phyloP scores from a whole-genome alignment of 2,113 vertebrate genomes.

The Tachuris rubrigastra region DNA sequence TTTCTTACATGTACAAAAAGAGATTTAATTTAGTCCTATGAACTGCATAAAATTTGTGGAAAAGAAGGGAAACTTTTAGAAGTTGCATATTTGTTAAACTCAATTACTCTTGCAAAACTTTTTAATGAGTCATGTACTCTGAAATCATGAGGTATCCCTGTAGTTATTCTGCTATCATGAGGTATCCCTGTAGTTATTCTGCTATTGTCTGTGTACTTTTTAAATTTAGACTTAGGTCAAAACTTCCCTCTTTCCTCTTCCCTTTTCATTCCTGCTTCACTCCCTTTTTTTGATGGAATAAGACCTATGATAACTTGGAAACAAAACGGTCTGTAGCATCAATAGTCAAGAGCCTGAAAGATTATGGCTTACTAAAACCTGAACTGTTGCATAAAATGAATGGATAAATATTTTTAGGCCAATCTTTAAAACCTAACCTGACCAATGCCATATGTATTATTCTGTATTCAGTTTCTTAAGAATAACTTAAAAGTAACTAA shows the following conservation, averaged over 20 bases:
- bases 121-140: neutral
- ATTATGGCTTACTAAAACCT: neutral
- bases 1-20: neutral
- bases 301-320: neutral
- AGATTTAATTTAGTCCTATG: neutral
- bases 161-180: neutral
- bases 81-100: neutral
- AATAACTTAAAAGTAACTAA: neutral
- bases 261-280: fast-evolving
- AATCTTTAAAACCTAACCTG: neutral
- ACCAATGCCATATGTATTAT: neutral
- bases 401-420: neutral
- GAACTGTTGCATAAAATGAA: neutral
- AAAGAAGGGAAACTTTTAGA: neutral
- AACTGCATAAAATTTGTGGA: neutral
- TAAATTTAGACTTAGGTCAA: neutral
- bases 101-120: neutral
- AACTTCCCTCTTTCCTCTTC: neutral
- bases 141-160: neutral
- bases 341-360: neutral
- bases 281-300: neutral
- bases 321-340: neutral
- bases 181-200: neutral
- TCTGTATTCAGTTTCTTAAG: neutral
- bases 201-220: neutral